Evolutionary conservation across 2,797 vertebrate species (phyloP).

Genomic region (Bucorvus abyssinicus): DNA sequence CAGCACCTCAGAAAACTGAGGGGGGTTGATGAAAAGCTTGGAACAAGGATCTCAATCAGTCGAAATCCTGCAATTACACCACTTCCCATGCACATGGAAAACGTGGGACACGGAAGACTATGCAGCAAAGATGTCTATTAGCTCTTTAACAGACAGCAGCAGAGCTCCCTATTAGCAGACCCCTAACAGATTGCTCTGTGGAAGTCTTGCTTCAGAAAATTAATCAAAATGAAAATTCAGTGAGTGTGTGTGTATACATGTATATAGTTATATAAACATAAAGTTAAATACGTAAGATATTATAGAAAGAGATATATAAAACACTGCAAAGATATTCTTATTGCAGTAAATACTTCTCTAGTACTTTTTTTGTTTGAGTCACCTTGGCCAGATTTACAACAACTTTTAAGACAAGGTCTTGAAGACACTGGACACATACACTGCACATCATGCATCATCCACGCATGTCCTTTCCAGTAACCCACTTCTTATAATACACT

Average conservation of each 20-base stretch:
- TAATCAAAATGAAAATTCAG: neutral
- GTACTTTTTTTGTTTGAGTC: neutral
- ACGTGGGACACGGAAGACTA: neutral
- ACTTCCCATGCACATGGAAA: neutral
- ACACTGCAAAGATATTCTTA: neutral
- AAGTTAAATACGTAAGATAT: rapidly evolving
- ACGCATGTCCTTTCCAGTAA: neutral
- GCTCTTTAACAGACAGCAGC: neutral
- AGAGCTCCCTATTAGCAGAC: neutral
- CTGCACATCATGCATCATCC: neutral
- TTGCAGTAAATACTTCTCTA: neutral
- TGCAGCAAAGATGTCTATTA: neutral
- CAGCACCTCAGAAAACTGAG: neutral
- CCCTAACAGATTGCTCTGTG: neutral
- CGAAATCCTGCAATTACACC: neutral
- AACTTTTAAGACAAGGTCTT: neutral
- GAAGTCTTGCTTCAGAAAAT: neutral
- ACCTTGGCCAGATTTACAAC: neutral
- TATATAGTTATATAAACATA: neutral
- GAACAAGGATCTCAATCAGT: neutral
- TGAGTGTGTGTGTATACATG: neutral
- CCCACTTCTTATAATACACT: neutral
- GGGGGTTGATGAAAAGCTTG: neutral
- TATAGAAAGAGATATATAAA: neutral
- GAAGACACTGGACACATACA: neutral